Evolutionary conservation across 2,113 vertebrate genomes (phyloP), one percentile per base, ranked within the genome.

Genomic region (Sylvilagus bachmani): DNA sequence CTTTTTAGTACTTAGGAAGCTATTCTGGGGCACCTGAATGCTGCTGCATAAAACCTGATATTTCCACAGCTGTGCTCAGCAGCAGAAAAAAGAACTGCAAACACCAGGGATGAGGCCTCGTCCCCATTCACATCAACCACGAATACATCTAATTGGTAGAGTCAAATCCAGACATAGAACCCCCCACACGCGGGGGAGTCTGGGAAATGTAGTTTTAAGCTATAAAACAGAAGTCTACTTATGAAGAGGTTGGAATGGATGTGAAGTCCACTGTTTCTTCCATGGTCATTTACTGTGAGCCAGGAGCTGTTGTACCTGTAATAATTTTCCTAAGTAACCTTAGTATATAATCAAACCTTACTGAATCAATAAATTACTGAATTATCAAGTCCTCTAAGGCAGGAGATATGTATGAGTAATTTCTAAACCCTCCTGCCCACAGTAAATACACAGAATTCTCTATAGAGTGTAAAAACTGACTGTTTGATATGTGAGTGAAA

Each of bases 321-420:
- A 67, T 73, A 13, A 49, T 79, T 85, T 95, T 70, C 58, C 89
- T 29, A 31, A 21, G 22, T 91, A 33, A 84, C 31, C 38, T 61
- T 55, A 14, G 74, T 21, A 31, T 31, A 44, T 44, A 44, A 44
- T 44, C 7, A 6, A 44, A 44, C 44, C 3, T 58, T 58, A 58
- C 19, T 58, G 55, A 58, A 58, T 58, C 6, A 58, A 58, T 58
- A 58, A 58, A 36, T 53, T 89, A 22, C 13, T 91, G 61, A 29
- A 36, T 93, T 80, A n/a, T 81, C n/a, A 27, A 55, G 74, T 77
- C 36, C 10, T 36, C 58, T 81, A 85, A 81, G 73, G 67, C 67
- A 91, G 84, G 36, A 91, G 67, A 91, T 67, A 6, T 77, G 24
- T 80, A 22, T 93, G 66, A 93, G 22, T 84, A 84, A 95, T 91